Conservation (phyloP, 2,113 vertebrate genomes). For the Narcine bancroftii region DNA sequence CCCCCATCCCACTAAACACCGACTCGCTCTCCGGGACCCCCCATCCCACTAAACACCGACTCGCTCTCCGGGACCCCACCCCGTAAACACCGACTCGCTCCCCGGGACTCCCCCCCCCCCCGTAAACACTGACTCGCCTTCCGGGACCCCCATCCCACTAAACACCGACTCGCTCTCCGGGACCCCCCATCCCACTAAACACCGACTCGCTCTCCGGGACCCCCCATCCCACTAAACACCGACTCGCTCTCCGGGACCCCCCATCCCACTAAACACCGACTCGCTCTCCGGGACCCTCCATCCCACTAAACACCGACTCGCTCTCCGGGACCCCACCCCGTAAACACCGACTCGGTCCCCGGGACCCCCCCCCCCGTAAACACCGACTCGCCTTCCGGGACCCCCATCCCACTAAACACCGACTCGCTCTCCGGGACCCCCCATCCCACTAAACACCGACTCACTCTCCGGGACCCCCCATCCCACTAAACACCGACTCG, state of each 20-base stretch:
- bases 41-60: too few relatives aligned
- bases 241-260: background rate
- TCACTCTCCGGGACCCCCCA: background rate
- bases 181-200: too few relatives aligned
- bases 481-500: background rate
- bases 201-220: too few relatives aligned
- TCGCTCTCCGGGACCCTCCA: background rate
- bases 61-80: too few relatives aligned
- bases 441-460: background rate
- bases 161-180: too few relatives aligned
- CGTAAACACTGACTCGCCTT: too few relatives aligned
- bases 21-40: too few relatives aligned
- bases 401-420: background rate
- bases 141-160: too few relatives aligned
- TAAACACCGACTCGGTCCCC: background rate
- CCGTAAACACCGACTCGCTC: too few relatives aligned
- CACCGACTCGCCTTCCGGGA: background rate
- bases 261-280: background rate
- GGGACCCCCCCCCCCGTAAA: background rate
- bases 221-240: background rate
- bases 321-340: background rate
- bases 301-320: background rate
- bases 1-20: too few relatives aligned
- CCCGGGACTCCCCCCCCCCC: too few relatives aligned
- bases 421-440: background rate